These are phyloP conservation scores for Drosophila setifemur DNA, from an alignment of 1,140 invertebrate species.

Conservation along the genomic window DNA sequence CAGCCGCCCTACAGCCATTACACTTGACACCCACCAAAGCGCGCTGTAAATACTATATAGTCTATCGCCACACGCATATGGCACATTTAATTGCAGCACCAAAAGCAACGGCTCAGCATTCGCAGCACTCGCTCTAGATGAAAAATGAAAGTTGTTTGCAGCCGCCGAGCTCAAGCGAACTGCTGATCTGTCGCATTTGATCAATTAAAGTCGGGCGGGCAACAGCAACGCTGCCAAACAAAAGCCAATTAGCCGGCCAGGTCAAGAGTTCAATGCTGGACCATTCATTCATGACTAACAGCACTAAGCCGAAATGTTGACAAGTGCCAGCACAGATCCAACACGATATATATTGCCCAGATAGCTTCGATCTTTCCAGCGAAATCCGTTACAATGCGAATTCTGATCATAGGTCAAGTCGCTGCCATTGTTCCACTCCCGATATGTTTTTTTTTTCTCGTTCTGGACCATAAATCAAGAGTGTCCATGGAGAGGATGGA, in stretches of 20 bases:
- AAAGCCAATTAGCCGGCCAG: conserved; percentile 66
- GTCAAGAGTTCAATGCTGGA: conserved; percentile 71
- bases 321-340: conserved; percentile 1
- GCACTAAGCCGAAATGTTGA: conserved; percentile 2
- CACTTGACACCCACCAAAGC: conserved; percentile 77
- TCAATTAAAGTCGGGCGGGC: conserved; percentile 64
- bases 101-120: conserved; percentile 4
- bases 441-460: too few relatives aligned
- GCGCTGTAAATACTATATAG: conserved; percentile 12
- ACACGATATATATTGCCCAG: background rate
- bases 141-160: conserved; percentile 78
- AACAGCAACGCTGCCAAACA: conserved; percentile 47
- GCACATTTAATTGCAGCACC: conserved; percentile 74
- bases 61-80: conserved; percentile 48
- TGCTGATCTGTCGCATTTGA: conserved; percentile 59
- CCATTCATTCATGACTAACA: conserved; percentile 34
- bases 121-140: conserved; percentile 43
- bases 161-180: conserved; percentile 22
- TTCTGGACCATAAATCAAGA: conserved; percentile 43
- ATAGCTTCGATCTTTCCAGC: conserved; percentile 16
- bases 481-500: background rate
- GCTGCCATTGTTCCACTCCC: conserved; percentile 27
- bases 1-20: conserved; percentile 72
- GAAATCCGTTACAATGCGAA: conserved; percentile 41
- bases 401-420: conserved; percentile 49